Percentiles rank a stretch among this genome's conserved stretches.
phyloP scores from a whole-genome alignment of 2,888 invertebrate genomes.

The Monoplex corrugatus region DNA sequence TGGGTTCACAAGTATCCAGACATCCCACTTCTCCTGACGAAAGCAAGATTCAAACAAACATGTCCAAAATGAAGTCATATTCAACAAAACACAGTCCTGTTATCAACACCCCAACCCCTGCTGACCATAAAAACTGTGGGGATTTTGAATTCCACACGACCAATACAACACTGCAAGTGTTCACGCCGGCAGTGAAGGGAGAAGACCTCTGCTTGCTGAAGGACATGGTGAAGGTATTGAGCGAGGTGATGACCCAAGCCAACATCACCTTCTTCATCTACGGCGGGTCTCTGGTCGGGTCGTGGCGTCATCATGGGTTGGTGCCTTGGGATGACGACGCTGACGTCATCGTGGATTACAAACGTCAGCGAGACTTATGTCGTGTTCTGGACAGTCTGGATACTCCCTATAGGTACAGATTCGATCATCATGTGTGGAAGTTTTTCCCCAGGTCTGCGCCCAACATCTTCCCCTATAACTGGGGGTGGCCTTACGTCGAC shows the following conservation, averaged over 20 bases:
- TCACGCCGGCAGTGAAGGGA: neutral
- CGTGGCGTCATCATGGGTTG: conserved; percentile 63
- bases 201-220: neutral
- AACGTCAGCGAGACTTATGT: neutral
- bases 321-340: conserved; percentile 69
- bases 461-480: neutral
- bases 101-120: too few relatives aligned
- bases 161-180: too few relatives aligned
- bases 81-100: too few relatives aligned
- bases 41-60: too few relatives aligned
- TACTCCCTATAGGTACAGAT: neutral
- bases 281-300: conserved; percentile 63
- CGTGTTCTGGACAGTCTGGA: neutral
- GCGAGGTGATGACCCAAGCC: conserved; percentile 35
- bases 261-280: conserved; percentile 60
- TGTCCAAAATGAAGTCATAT: too few relatives aligned
- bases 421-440: neutral
- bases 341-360: conserved; percentile 54
- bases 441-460: neutral
- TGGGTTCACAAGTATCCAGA: too few relatives aligned
- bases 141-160: too few relatives aligned
- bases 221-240: conserved; percentile 47
- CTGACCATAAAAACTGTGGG: too few relatives aligned
- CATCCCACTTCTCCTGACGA: too few relatives aligned
- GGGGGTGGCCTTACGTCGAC: neutral